Evolutionary conservation across 1,140 invertebrate genomes (phyloP), one percentile per base, ranked within the genome.

Genomic region (Bilobella aurantiaca): DNA sequence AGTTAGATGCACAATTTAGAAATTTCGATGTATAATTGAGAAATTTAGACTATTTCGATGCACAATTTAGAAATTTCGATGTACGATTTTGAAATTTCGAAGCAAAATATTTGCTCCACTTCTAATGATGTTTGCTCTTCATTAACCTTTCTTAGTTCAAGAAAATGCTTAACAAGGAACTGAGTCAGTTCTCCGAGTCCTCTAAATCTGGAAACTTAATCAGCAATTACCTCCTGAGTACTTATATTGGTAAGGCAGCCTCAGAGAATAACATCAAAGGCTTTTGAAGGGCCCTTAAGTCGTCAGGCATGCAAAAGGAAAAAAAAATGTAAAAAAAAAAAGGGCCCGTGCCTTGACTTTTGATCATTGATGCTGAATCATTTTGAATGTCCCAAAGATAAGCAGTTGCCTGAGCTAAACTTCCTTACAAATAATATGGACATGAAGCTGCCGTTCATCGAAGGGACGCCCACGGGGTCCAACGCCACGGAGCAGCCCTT

Each of bases 181-280:
- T 99, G 73, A 97, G 91, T 77, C 95, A 98, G 79, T 98, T 98
- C 81, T 97, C 95, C 34, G 96, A 98, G 78, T 97, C 94, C 59
- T 96, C 92, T 78, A 97, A 95, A 82, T 97, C 95, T 66, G 96
- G 95, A 74, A 97, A 96, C 80, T 95, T 98, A 83, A 96, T 99
- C 75, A 97, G 95, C 32, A 95, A 98, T 78, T 99, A 96, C 79
- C 96, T 99, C 78, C 97, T 93, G 81, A 93, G 89, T 67, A 98
- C 95, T 74, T 99, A 98, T 82, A 85, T 99, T 78, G 96, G 95
- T 96, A 81, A 90, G 87, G n/a, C n/a, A n/a, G n/a, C n/a, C n/a
- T n/a, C n/a, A n/a, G n/a, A n/a, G n/a, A n/a, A n/a, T n/a, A n/a
- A n/a, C n/a, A n/a, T n/a, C n/a, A n/a, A n/a, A n/a, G n/a, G n/a